Conservation (phyloP, 2,113 vertebrate species). For the Hyla sarda region DNA sequence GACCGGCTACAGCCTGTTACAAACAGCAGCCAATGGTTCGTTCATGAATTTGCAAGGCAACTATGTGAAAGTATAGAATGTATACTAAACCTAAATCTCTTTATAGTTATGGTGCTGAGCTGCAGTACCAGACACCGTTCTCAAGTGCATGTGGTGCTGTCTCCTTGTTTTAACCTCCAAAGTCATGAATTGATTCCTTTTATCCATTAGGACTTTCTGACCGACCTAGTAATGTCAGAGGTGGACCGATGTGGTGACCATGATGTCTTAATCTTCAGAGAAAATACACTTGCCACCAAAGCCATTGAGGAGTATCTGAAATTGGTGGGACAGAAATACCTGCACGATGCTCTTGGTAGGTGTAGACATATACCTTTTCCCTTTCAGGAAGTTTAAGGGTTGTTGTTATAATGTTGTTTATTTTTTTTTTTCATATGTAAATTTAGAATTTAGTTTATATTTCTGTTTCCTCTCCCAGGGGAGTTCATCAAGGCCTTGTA, state of each 20-base stretch:
- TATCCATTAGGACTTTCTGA: conserved; percentile 88
- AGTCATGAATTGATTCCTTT: not conserved
- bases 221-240: conserved; percentile 95
- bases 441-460: not conserved
- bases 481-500: conserved; percentile 97
- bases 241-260: conserved; percentile 94
- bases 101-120: not conserved
- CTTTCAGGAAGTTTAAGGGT: not conserved
- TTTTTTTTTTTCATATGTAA: not conserved
- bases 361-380: not conserved
- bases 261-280: conserved; percentile 95
- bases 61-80: too few species aligned
- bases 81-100: too few species aligned
- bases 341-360: conserved; percentile 94
- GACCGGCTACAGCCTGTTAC: too few species aligned
- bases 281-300: conserved; percentile 97
- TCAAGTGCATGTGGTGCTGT: not conserved
- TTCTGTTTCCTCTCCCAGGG: conserved; percentile 73
- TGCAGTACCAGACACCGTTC: not conserved
- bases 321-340: conserved; percentile 94
- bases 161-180: not conserved
- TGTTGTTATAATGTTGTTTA: not conserved
- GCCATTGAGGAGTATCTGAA: conserved; percentile 96
- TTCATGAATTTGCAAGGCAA: too few species aligned
- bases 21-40: too few species aligned